Conservation (phyloP, 2,888 invertebrate species). For the Eupithecia abbreviata region DNA sequence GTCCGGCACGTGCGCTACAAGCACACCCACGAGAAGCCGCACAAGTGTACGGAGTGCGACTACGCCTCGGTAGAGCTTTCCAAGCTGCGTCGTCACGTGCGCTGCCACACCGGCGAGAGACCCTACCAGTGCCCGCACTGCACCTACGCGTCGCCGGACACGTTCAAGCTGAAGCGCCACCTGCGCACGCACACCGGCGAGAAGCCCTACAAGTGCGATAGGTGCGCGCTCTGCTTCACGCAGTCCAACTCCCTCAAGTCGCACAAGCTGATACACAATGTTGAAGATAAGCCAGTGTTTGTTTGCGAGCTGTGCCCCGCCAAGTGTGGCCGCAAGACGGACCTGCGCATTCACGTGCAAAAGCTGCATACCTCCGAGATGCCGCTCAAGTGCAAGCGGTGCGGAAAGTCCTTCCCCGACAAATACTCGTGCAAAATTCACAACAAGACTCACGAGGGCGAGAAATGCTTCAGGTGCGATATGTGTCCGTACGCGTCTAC, state of each 20-base stretch:
- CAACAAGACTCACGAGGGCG: constrained; percentile 94
- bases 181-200: constrained; percentile 96
- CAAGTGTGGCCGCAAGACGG: constrained; percentile 98
- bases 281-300: constrained; percentile 94
- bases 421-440: constrained; percentile 90
- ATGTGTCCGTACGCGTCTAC: constrained; percentile 97
- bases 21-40: constrained; percentile 98
- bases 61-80: constrained; percentile 98
- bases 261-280: constrained; percentile 94
- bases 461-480: constrained; percentile 97
- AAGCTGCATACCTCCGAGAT: constrained; percentile 97
- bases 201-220: constrained; percentile 93
- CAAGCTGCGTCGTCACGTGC: constrained; percentile 96
- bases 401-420: constrained; percentile 96
- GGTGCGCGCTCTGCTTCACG: constrained; percentile 95
- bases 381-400: constrained; percentile 95
- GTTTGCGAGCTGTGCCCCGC: constrained; percentile 98
- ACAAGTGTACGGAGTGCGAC: constrained; percentile 97
- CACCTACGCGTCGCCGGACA: constrained; percentile 98
- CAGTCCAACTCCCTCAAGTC: constrained; percentile 98
- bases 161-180: constrained; percentile 98
- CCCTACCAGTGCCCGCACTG: constrained; percentile 98
- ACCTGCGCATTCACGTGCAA: constrained; percentile 97
- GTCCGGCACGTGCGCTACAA: constrained; percentile 97
- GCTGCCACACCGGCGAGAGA: constrained; percentile 96